A percentile compares a stretch with the other conserved stretches of the same genome.
phyloP scores from a whole-genome alignment of 2,797 vertebrate genomes.

The Enteromius radiatus region DNA sequence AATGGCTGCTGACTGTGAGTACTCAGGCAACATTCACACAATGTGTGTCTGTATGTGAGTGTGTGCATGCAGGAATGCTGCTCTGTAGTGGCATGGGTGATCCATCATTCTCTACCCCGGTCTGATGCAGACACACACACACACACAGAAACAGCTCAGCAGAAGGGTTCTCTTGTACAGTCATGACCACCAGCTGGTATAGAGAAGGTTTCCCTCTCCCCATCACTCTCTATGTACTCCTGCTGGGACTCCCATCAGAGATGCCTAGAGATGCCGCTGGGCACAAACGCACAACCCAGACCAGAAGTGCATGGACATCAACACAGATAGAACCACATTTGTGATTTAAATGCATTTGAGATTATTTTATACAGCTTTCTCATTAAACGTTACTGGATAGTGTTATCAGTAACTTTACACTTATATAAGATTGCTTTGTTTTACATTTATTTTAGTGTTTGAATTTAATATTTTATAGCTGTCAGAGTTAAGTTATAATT shows the following conservation, averaged over 20 bases:
- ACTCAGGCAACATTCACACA: neutral
- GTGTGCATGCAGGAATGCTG: constrained; percentile 18
- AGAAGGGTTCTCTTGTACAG: constrained; percentile 6
- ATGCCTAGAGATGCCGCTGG: neutral
- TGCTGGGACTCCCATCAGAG: constrained; percentile 34
- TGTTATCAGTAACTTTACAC: too few relatives aligned
- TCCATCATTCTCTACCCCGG: constrained; percentile 25
- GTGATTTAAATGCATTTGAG: neutral
- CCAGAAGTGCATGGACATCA: constrained; percentile 2
- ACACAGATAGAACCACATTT: constrained; percentile 7
- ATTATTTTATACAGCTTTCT: neutral
- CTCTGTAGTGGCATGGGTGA: constrained; percentile 16
- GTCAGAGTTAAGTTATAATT: neutral
- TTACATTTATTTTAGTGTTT: neutral
- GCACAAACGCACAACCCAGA: constrained; percentile 19
- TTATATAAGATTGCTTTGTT: too few relatives aligned
- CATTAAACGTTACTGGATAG: too few relatives aligned
- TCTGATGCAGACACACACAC: neutral
- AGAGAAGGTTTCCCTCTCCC: constrained; percentile 25
- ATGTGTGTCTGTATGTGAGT: constrained; percentile 1
- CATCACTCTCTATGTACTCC: constrained; percentile 15
- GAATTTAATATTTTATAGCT: neutral
- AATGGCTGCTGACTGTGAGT: constrained; percentile 32
- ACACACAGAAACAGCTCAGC: neutral
- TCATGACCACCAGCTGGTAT: constrained; percentile 14